These are phyloP conservation scores for Macrophya annulata DNA, from an alignment of 2,888 invertebrate genomes.

Conservation along the genomic window DNA sequence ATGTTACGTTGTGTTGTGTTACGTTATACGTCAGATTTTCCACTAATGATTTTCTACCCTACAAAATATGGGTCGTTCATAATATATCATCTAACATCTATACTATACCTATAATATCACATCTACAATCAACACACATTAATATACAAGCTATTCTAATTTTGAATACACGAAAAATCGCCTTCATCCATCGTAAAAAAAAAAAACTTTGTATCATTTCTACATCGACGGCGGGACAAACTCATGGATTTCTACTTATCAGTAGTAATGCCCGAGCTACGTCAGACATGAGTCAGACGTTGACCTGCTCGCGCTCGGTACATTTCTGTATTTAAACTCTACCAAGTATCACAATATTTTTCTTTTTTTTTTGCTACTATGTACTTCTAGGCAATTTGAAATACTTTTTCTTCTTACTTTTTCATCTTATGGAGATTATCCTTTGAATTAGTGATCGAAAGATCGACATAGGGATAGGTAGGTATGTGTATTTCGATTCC, in stretches of 20 bases:
- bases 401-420: neutral
- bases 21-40: slow-evolving; percentile 1
- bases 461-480: too few relatives aligned
- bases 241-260: slow-evolving; percentile 33
- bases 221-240: neutral
- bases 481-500: neutral
- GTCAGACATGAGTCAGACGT: slow-evolving; percentile 22
- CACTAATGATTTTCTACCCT: neutral
- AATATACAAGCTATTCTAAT: neutral
- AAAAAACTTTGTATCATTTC: neutral
- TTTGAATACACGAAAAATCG: neutral
- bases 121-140: neutral
- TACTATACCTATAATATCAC: neutral
- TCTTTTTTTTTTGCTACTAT: neutral
- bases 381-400: neutral
- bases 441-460: neutral
- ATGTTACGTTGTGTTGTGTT: neutral
- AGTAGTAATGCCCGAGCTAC: slow-evolving; percentile 16
- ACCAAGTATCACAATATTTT: neutral
- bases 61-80: neutral
- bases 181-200: neutral
- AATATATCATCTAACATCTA: neutral
- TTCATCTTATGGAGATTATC: neutral
- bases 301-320: neutral
- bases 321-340: neutral